Conservation (phyloP, 1,140 invertebrate species). For the Melipona quadrifasciata region DNA sequence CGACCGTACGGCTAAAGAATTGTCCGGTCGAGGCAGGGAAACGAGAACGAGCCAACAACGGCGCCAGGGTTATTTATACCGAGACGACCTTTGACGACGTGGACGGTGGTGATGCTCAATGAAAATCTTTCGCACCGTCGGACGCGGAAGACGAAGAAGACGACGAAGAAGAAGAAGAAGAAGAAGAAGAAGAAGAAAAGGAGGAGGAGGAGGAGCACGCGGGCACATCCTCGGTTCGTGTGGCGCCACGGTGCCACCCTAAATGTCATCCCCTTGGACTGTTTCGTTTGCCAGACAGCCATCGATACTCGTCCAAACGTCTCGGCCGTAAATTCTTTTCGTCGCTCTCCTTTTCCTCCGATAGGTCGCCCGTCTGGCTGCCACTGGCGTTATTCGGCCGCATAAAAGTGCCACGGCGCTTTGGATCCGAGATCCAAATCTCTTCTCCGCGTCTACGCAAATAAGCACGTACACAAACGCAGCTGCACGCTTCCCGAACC, state of each 20-base stretch:
- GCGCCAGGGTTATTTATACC: slow-evolving; percentile 73
- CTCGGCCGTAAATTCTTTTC: not conserved
- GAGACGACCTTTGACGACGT: slow-evolving; percentile 71
- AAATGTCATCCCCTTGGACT: slow-evolving; percentile 56
- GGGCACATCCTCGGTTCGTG: slow-evolving; percentile 13
- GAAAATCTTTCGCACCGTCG: slow-evolving; percentile 59
- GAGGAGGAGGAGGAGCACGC: slow-evolving; percentile 44
- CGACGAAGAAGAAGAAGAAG: too few relatives aligned
- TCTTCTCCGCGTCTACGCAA: not conserved
- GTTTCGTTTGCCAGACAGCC: not conserved
- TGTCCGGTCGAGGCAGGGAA: slow-evolving; percentile 50
- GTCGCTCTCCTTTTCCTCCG: not conserved
- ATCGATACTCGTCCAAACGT: not conserved
- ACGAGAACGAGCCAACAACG: slow-evolving; percentile 60
- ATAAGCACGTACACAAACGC: too few relatives aligned
- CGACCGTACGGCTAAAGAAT: slow-evolving; percentile 39
- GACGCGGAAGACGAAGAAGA: slow-evolving; percentile 42
- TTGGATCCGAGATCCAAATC: not conserved
- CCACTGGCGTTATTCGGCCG: not conserved
- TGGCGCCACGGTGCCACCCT: slow-evolving; percentile 43
- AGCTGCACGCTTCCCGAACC: not conserved
- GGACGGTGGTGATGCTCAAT: slow-evolving; percentile 60
- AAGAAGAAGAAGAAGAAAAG: not conserved
- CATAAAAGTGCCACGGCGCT: not conserved
- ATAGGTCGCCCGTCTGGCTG: not conserved